phyloP scores from a whole-genome alignment of 2,797 vertebrate species.

The Diplodus sargus region DNA sequence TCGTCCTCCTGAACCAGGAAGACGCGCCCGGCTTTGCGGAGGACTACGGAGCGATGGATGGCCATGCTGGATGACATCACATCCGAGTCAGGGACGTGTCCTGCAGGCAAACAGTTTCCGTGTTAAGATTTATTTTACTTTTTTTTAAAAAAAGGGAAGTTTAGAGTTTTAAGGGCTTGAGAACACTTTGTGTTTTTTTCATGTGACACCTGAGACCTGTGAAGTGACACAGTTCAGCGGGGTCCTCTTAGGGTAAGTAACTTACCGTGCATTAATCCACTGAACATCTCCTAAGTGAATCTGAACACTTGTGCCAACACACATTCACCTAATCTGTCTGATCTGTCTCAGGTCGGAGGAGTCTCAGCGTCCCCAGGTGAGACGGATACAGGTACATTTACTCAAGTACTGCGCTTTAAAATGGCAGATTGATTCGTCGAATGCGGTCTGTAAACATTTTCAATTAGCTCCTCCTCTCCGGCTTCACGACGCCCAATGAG shows the following conservation, averaged over 20 bases:
- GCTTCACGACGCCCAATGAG: too few relatives aligned
- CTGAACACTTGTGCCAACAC: slow-evolving; percentile 69
- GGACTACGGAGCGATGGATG: slow-evolving; percentile 86
- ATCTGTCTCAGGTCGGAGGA: slow-evolving; percentile 54
- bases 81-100: slow-evolving; percentile 83
- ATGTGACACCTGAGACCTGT: slow-evolving; percentile 18
- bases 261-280: slow-evolving; percentile 71
- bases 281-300: slow-evolving; percentile 69
- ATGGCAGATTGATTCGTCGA: too few relatives aligned
- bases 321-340: slow-evolving; percentile 78
- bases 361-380: slow-evolving; percentile 23
- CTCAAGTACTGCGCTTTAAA: neutral
- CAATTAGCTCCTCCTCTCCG: too few relatives aligned
- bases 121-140: neutral
- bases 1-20: slow-evolving; percentile 79
- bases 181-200: neutral
- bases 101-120: slow-evolving; percentile 70
- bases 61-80: slow-evolving; percentile 84
- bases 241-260: slow-evolving; percentile 65
- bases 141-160: neutral
- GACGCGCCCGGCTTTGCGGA: slow-evolving; percentile 80
- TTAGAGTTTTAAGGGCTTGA: neutral
- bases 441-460: too few relatives aligned
- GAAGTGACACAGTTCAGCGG: slow-evolving; percentile 35
- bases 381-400: neutral